These are phyloP conservation scores for Pseudonaja textilis DNA, from an alignment of 2,113 vertebrate genomes.

Conservation along the genomic window DNA sequence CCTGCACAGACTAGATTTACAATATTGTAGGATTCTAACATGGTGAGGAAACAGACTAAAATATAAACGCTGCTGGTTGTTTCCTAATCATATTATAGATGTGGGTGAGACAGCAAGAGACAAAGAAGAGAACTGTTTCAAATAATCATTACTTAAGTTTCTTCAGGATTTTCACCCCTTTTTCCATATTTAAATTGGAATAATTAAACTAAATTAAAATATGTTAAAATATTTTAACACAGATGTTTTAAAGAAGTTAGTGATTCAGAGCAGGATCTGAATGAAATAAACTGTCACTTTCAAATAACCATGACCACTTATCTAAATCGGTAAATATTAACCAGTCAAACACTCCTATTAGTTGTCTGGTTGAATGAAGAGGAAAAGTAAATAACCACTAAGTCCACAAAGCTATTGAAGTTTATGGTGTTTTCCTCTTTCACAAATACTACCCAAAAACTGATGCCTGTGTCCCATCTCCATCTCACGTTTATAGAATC, in stretches of 20 bases:
- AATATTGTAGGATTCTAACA: constrained; percentile 32
- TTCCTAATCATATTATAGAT: constrained; percentile 24
- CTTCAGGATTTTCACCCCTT: background rate
- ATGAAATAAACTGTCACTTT: constrained; percentile 30
- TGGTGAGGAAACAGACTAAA: constrained; percentile 25
- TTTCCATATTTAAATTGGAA: background rate
- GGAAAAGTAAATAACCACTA: constrained; percentile 26
- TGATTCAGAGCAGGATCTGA: constrained; percentile 36
- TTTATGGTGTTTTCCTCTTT: constrained; percentile 40
- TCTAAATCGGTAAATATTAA: constrained; percentile 55
- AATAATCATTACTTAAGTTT: background rate
- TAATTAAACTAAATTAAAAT: too few species aligned
- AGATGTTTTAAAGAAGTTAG: background rate
- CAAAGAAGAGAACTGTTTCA: background rate
- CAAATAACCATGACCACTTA: constrained; percentile 40
- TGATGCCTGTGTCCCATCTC: background rate
- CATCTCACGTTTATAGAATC: background rate
- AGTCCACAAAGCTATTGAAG: constrained; percentile 43
- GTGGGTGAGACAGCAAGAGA: background rate
- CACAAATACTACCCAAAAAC: constrained; percentile 32
- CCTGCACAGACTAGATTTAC: constrained; percentile 24
- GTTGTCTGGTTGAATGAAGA: background rate
- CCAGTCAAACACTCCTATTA: constrained; percentile 35
- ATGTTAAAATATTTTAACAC: background rate
- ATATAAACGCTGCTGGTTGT: background rate